Evolutionary conservation across 2,888 invertebrate genomes (phyloP).

Genomic region (Pterostichus niger): DNA sequence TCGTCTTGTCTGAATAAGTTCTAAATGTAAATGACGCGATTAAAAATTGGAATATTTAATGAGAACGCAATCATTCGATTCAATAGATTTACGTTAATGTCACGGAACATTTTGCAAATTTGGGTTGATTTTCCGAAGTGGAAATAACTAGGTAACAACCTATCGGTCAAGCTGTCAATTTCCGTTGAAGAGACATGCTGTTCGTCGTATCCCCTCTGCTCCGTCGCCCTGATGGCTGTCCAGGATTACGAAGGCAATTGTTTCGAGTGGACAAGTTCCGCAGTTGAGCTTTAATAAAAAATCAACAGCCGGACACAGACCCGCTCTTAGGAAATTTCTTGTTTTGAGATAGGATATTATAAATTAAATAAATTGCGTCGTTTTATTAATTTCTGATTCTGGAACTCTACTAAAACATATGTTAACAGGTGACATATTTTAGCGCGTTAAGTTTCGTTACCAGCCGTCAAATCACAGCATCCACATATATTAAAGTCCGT

Average conservation of each 20-base stretch:
- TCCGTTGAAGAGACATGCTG: constrained; percentile 35
- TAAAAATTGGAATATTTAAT: neutral
- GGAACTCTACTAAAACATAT: too few species aligned
- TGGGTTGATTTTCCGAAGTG: constrained; percentile 4
- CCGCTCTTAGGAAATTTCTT: too few species aligned
- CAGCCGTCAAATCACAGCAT: too few species aligned
- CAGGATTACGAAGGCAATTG: constrained; percentile 31
- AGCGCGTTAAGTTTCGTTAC: too few species aligned
- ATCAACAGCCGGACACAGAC: too few species aligned
- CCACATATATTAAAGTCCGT: too few species aligned
- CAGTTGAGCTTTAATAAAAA: constrained; percentile 24
- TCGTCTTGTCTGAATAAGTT: too few species aligned
- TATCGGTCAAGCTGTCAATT: constrained; percentile 50
- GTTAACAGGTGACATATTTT: too few species aligned
- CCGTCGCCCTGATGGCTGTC: neutral
- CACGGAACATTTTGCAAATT: constrained; percentile 2
- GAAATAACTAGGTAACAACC: constrained; percentile 3
- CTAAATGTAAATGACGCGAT: neutral
- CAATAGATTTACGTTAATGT: neutral
- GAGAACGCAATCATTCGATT: neutral
- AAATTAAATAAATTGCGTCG: too few species aligned
- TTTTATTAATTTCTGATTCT: too few species aligned
- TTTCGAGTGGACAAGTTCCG: constrained; percentile 9
- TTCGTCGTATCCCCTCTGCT: neutral
- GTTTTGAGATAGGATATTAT: too few species aligned